Evolutionary conservation across 1,140 invertebrate genomes (phyloP).

Genomic region (Bombus breviceps): DNA sequence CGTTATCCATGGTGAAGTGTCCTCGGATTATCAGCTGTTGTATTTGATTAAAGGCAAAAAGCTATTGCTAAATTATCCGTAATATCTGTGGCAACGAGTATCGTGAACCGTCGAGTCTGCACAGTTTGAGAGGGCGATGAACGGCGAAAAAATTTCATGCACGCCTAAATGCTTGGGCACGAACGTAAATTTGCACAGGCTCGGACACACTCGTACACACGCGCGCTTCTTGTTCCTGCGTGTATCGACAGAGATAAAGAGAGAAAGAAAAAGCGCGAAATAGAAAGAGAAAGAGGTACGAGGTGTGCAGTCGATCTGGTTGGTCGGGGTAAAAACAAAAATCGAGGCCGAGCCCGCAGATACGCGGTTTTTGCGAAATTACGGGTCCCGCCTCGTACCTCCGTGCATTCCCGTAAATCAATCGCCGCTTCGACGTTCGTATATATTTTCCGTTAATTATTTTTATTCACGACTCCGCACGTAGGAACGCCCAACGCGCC

Average conservation of each 20-base stretch:
- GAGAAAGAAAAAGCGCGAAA: not conserved
- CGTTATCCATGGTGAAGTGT: constrained; percentile 54
- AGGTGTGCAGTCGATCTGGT: constrained; percentile 57
- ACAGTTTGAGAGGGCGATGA: constrained; percentile 58
- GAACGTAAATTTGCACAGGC: constrained; percentile 23
- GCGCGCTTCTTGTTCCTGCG: not conserved
- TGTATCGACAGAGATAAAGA: not conserved
- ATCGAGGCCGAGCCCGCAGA: constrained; percentile 69
- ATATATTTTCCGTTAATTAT: constrained; percentile 75
- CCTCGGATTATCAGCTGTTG: constrained; percentile 35
- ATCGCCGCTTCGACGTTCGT: constrained; percentile 73
- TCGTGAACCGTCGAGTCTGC: constrained; percentile 52
- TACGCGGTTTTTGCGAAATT: constrained; percentile 75
- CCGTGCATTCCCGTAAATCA: constrained; percentile 72
- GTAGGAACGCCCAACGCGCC: constrained; percentile 66
- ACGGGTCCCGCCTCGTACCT: constrained; percentile 69
- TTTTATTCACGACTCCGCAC: constrained; percentile 73
- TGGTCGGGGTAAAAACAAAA: constrained; percentile 68
- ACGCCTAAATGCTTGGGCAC: not conserved
- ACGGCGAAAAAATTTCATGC: constrained; percentile 55
- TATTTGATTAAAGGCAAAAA: constrained; percentile 63
- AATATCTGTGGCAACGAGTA: constrained; percentile 63
- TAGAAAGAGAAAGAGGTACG: not conserved
- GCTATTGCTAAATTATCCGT: constrained; percentile 65
- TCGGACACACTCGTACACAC: not conserved